Base-by-base conservation (phyloP, 2,888 invertebrate genomes). In the Drosophila dives region DNA sequence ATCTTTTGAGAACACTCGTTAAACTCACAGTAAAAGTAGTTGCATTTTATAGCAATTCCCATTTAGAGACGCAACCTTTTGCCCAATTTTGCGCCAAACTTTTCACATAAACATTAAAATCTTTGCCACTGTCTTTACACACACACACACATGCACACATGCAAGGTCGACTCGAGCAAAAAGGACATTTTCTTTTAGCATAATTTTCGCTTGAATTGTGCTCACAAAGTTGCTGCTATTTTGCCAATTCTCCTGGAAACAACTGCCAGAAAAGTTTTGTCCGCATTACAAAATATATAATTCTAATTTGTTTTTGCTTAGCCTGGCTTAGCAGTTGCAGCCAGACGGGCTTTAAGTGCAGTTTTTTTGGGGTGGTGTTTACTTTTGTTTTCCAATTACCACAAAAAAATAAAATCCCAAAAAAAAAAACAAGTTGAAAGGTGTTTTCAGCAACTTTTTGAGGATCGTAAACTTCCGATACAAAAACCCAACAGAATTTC, bases 41-140 rank as follows among this genome's bases (percentile, higher is more conserved):
- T 88, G 65, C 63, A 62, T 66, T 83, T 80, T 75, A 80, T 77
- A 64, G 75, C 68, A 63, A 58, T 72, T 64, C 40, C 49, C 36
- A 56, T 61, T 65, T 59, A 50, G 51, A 32, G 36, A n/a, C 26
- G 56, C 38, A 45, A 53, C 40, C 49, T 63, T 83, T 78, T 86
- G 77, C 68, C 80, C 78, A 81, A 80, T 77, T 83, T 75, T 20
- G 58, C 10, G 55, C n/a, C 62, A 89, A 90, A 91, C 81, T 91
- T 91, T 91, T 84, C 83, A 55, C 84, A 91, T 91, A 89, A 91
- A 90, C 88, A 86, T 90, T 88, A 90, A 90, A 88, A 85, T 89
- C 83, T 90, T 89, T 87, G 61, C 62, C 61, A 54, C 71, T 67
- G 76, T 77, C 76, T 69, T 76, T 29, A 56, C 56, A 53, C 49